Conservation (phyloP, 1,140 invertebrate genomes). For the Mamestra configurata region DNA sequence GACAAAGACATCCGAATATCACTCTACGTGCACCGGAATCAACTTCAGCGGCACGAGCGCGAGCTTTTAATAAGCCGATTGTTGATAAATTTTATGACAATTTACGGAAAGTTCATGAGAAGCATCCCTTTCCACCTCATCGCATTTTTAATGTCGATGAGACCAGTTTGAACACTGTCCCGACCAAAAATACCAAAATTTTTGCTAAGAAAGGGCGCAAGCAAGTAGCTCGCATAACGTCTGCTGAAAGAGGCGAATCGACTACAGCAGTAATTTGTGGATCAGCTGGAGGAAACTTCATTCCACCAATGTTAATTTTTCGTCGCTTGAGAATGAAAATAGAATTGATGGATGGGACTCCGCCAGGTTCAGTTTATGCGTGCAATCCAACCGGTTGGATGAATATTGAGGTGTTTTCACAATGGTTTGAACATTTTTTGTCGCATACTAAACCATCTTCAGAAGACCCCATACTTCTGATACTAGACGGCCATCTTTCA, state of each 20-base stretch:
- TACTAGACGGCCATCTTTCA: conserved; percentile 64
- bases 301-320: conserved; percentile 67
- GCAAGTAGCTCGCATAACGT: conserved; percentile 66
- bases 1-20: conserved; percentile 63
- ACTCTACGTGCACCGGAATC: conserved; percentile 63
- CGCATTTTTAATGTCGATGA: conserved; percentile 71
- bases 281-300: conserved; percentile 65
- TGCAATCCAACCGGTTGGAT: conserved; percentile 64
- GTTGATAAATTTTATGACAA: conserved; percentile 49
- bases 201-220: conserved; percentile 67
- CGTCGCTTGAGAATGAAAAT: conserved; percentile 51
- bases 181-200: conserved; percentile 64
- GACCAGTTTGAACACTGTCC: conserved; percentile 64
- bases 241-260: conserved; percentile 67
- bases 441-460: conserved; percentile 47
- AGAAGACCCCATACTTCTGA: conserved; percentile 59
- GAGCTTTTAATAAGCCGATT: conserved; percentile 68
- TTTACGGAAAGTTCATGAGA: conserved; percentile 38
- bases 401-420: conserved; percentile 59
- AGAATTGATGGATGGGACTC: conserved; percentile 66
- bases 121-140: conserved; percentile 54
- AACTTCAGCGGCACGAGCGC: conserved; percentile 63
- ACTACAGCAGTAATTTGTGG: conserved; percentile 71
- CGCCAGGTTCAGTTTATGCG: conserved; percentile 64
- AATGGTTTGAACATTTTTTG: conserved; percentile 72